Base-by-base conservation (phyloP, 2,888 invertebrate species). In the Stenichneumon culpator region DNA sequence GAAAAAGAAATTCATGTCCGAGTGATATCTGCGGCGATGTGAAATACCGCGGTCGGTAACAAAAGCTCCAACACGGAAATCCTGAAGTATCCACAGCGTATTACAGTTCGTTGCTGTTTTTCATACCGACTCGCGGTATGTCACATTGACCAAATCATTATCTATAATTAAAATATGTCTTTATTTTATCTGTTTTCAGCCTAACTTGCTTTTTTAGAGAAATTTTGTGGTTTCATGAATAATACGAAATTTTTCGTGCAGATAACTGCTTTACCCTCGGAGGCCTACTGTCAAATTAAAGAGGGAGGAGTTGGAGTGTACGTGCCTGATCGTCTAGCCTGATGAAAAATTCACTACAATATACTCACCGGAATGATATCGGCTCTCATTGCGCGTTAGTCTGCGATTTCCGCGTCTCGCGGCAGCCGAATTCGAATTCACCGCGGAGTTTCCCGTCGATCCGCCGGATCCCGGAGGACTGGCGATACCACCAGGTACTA, bases 301-400 rank as follows among this genome's bases (percentile, higher is more conserved):
- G 63, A 32, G 63, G n/a, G 7, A 2, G 28, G 25, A 19, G 28
- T 25, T 25, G 57, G 63, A 32, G 63, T 63, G n/a, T 32, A 3
- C 5, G 67, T 67, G 67, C 39, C 67, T 39, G 39, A 63, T 36
- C 63, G 28, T 63, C 63, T 16, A 63, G 16, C 36, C 63, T 39
- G 52, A 25, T 16, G 52, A 25, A 25, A 32, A 67, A 63, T 63
- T 63, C 63, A 63, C 60, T 79, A 32, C 57, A 32, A 36, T 63
- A 88, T 92, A 96, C 97, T 96, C 96, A 98, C 99, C 99, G 95
- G 98, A 98, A 95, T 99, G 98, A 95, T 98, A 99, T 93, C 98
- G 96, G 95, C 97, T 98, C 95, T 99, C 98, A 95, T 98, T 98
- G 93, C 98, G 96, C 89, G 99, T 98, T 91, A 98, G 96, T 91